phyloP scores from a whole-genome alignment of 1,140 invertebrate species.

The Drosophila micromelanica region DNA sequence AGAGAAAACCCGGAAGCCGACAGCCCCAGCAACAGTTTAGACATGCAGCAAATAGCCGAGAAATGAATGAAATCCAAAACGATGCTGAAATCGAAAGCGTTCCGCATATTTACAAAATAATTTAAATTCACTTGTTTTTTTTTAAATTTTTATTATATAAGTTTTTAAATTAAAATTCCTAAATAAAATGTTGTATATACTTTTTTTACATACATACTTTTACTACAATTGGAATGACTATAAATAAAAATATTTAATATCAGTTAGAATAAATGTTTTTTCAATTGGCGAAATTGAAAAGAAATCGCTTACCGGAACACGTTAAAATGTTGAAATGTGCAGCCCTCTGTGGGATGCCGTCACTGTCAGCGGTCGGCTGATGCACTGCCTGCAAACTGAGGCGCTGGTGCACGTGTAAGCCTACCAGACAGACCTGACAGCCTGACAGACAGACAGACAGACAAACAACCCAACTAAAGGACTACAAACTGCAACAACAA shows the following conservation, averaged over 20 bases:
- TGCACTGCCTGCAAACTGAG: constrained; percentile 47
- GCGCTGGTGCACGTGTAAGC: constrained; percentile 29
- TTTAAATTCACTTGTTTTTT: not conserved
- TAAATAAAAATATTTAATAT: not conserved
- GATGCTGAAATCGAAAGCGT: constrained; percentile 19
- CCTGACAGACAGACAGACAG: constrained; percentile 27
- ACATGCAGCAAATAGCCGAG: constrained; percentile 71
- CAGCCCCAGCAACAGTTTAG: constrained; percentile 44
- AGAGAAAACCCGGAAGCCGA: constrained; percentile 20
- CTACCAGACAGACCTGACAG: constrained; percentile 30
- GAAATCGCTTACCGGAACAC: constrained; percentile 13
- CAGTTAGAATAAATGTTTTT: not conserved
- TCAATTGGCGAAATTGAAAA: not conserved
- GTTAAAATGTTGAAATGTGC: constrained; percentile 41
- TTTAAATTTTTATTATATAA: not conserved
- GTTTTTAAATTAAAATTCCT: too few species aligned
- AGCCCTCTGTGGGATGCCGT: constrained; percentile 31
- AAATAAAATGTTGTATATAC: too few species aligned
- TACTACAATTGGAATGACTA: too few species aligned
- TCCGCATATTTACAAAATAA: constrained; percentile 12
- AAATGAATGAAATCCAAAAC: constrained; percentile 55
- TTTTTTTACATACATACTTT: too few species aligned
- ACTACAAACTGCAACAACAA: constrained; percentile 3
- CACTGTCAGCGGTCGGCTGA: constrained; percentile 53
- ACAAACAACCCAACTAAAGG: not conserved